These are phyloP conservation scores for Pachycephus smyrnensis DNA, from an alignment of 2,888 invertebrate genomes.

Conservation along the genomic window DNA sequence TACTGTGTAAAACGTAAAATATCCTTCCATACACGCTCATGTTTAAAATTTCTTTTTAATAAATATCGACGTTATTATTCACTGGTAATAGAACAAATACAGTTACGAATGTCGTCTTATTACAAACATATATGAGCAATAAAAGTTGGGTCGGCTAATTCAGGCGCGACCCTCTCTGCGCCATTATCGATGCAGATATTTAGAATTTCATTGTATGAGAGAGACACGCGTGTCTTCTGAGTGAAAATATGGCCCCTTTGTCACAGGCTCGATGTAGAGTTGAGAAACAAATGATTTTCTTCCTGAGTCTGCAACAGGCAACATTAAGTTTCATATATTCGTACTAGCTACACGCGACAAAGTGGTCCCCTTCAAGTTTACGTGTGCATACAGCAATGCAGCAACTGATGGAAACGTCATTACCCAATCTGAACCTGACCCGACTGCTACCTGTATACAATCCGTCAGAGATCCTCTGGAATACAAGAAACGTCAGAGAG, in stretches of 20 bases:
- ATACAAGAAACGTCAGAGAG: no score
- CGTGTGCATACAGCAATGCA: no score
- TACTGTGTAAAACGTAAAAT: constrained; percentile 5
- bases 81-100: constrained; percentile 47
- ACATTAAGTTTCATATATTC: constrained; percentile 26
- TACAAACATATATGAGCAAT: constrained; percentile 64
- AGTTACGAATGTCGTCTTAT: constrained; percentile 50
- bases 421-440: no score
- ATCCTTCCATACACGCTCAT: constrained; percentile 16
- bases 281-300: constrained; percentile 45
- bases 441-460: no score
- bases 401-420: no score
- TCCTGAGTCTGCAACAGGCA: constrained; percentile 61
- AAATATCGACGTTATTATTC: constrained; percentile 37
- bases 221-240: constrained; percentile 42
- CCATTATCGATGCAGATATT: constrained; percentile 59
- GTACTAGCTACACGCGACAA: constrained; percentile 12
- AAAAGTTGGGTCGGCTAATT: constrained; percentile 54
- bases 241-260: constrained; percentile 65
- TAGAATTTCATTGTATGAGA: constrained; percentile 60
- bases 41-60: constrained; percentile 33
- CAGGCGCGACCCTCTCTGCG: constrained; percentile 44
- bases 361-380: constrained; percentile 7
- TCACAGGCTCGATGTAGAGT: constrained; percentile 61
- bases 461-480: no score